Base-by-base conservation (phyloP, 37 sponge, comb jelly and placozoan genomes). In the Hexactinellida sp. region DNA sequence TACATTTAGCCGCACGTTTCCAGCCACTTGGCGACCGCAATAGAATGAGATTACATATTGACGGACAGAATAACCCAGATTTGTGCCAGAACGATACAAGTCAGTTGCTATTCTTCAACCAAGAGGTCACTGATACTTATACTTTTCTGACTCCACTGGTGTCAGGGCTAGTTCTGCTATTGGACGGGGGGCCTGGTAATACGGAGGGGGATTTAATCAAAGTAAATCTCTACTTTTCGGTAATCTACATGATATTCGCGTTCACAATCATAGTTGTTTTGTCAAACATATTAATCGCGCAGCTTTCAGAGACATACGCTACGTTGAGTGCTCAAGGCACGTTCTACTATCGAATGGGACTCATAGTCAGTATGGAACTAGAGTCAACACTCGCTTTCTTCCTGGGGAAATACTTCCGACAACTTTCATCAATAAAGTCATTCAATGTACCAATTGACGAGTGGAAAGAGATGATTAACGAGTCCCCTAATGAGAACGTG, bases 281-380 rank as follows among this genome's bases (percentile, higher is more conserved):
- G 3, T 63, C 76, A 3, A 63, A 63, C 34, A 63, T 63, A 23
- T 23, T 63, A 7, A 63, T 63, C 13, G 76, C 76, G 3, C 76
- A 63, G 34, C 34, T 63, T 32, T 63, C 76, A 32, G 76, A 63
- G 76, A 63, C 76, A 63, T 63, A 63, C 30, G 76, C 76, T 3
- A 28, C 25, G 13, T 63, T 63, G 30, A 63, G 34, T 63, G 76
- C 76, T 21, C 76, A 63, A n/a, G 76, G 76, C 3, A 63, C 76
- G 3, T 63, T 63, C 76, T 63, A 63, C 76, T 63, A 63, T 63
- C 76, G 76, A 10, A 63, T 63, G 76, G 76, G 76, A 28, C 30
- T 63, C 3, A n/a, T 63, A 63, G 76, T 63, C 13, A 32, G 19
- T 25, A 63, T 63, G 76, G 76, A 63, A n/a, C 34, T 63, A 25